Evolutionary conservation across 2,888 invertebrate genomes (phyloP), one percentile per base, ranked within the genome.

Genomic region (Drosophila histrio): DNA sequence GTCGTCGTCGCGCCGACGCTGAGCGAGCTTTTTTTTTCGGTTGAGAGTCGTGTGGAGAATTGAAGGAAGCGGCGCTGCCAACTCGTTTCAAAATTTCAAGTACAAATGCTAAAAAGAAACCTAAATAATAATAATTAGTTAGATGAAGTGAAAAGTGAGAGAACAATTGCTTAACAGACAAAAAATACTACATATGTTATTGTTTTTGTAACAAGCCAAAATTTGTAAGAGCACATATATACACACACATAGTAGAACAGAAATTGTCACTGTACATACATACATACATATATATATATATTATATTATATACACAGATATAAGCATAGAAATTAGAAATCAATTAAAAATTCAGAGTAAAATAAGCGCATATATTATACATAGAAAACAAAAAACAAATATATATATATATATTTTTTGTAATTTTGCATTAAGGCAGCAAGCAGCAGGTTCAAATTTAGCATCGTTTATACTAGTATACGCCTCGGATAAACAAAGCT

Each of bases 61-160:
- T n/a, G n/a, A n/a, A n/a, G n/a, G n/a, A 11, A 44, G 17, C 32
- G 38, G 72, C 34, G 77, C 41, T 70, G 72, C 63, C 63, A 70
- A 49, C 47, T 24, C 53, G 77, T 60, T 77, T 71, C 53, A 71
- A 73, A 77, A 77, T 73, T 77, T 60, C 43, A 77, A 73, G 72
- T 73, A 73, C 72, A 73, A 73, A 68, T 75, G 47, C 72, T 47
- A 57, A 63, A 58, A 11, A 19, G 41, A 26, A 75, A 60, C 50
- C 38, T 38, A 59, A 63, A 34, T 44, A 56, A 47, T 54, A 63
- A 34, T 44, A 56, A 47, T 54, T 62, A 68, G 54, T 74, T 56
- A 63, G 24, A 52, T 13, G 21, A 43, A 60, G 49, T 38, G 56
- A 34, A 21, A 58, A 46, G 57, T 57, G 32, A 21, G 4, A 17